phyloP scores from a whole-genome alignment of 2,888 invertebrate species.

The Apamea anceps region DNA sequence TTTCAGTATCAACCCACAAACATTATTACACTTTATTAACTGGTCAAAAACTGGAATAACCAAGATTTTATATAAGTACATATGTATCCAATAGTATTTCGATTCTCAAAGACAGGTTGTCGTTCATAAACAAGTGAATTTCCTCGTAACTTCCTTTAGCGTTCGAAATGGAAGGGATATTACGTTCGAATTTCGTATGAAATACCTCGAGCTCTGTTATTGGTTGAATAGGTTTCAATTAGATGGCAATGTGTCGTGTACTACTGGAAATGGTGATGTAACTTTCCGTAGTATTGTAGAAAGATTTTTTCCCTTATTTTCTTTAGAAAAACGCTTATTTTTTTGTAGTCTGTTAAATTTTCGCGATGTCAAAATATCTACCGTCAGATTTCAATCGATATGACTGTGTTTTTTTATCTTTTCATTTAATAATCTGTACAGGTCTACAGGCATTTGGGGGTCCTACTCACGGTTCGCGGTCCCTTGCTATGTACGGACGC shows the following conservation, averaged over 20 bases:
- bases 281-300: neutral
- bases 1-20: neutral
- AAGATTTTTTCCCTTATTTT: neutral
- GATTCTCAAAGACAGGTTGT: constrained; percentile 9
- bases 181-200: constrained; percentile 2
- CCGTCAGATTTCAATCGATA: neutral
- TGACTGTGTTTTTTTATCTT: neutral
- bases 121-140: constrained; percentile 37
- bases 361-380: neutral
- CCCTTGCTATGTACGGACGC: too few species aligned
- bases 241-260: neutral
- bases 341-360: neutral
- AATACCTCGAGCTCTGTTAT: constrained; percentile 11
- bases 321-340: neutral
- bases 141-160: constrained; percentile 36
- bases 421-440: neutral
- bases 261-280: neutral
- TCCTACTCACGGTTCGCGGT: too few species aligned
- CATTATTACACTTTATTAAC: too few species aligned
- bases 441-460: too few species aligned
- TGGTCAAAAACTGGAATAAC: neutral
- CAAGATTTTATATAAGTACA: neutral
- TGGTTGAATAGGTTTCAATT: constrained; percentile 21
- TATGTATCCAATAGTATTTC: too few species aligned
- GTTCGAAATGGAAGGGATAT: constrained; percentile 19